Base-by-base conservation (phyloP, 2,888 invertebrate genomes). In the Drosophila rubida region DNA sequence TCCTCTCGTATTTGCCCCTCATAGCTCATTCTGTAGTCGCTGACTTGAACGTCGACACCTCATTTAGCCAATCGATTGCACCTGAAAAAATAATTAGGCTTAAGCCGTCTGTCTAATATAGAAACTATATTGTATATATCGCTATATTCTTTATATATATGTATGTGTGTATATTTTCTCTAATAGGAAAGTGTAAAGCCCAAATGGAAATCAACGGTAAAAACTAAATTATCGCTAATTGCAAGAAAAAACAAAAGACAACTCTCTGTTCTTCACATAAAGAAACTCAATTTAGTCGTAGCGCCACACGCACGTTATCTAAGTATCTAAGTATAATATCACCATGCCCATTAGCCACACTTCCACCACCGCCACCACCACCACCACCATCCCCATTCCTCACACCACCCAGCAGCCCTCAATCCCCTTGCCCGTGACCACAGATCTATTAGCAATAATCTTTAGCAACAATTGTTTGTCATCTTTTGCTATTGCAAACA, bases 141-240 rank as follows among this genome's bases (percentile, higher is more conserved):
- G 42, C 16, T 51, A 41, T 44, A 16, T 30, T 27, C 50, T 37
- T 23, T 57, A 30, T 11, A 30, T 30, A 59, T 59, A 37, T 32
- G 63, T 65, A 45, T 61, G 44, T 73, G 46, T 82, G 30, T 74
- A 61, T 82, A 63, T 78, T 80, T 78, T 89, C 83, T 90, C 76
- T 80, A 82, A 87, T 90, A 92, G 92, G 91, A 91, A 87, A 91
- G 88, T 88, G 82, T 87, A 66, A 91, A 90, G 74, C 84, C 90
- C 79, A 92, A 91, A 88, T 91, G 92, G 91, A 92, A 90, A 86
- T 90, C 92, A 72, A 91, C 92, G 92, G 92, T 92, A 92, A 91
- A 59, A 23, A 46, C 69, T 30, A 60, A 62, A 54, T 50, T 58
- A 50, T 72, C 62, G 51, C 54, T 45, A 42, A 23, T 42, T 50